Evolutionary conservation across 2,113 vertebrate genomes (phyloP), one percentile per base, ranked within the genome.

Genomic region (Ictalurus punctatus): DNA sequence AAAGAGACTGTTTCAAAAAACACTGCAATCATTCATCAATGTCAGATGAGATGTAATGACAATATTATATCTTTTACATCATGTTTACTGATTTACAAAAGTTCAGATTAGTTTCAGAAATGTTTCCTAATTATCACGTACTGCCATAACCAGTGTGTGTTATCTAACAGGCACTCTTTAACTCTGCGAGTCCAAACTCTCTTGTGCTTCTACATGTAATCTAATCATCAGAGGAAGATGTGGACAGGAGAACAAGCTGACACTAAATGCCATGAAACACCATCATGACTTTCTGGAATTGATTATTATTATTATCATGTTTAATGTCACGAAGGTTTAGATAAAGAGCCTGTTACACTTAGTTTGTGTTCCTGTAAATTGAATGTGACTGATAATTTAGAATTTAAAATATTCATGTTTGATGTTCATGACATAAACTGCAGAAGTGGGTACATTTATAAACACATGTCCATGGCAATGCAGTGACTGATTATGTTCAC

Each of bases 141-240:
- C 40, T 9, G 19, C 37, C 73, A 84, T 78, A 40, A 27, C n/a
- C 44, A 96, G 96, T 96, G 95, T 96, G 96, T 97, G 96, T 96
- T 96, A 95, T 96, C 52, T n/a, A 81, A 96, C 95, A 94, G 96
- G 95, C 95, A 96, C 95, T 90, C 52, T n/a, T 30, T 58, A 21
- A 30, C 54, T 34, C 54, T 82, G 80, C 1, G 54, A 63, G 58
- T 63, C 58, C 30, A 83, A 40, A 40, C 17, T 44, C 2, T 95
- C 96, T 98, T 99, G 97, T 98, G 97, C 98, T 98, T 99, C 89
- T 94, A 89, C 65, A 89, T 91, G 94, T 95, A 65, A 74, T 85
- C 59, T 95, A 93, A 96, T 95, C 95, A 95, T 96, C 94, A 96
- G 95, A 96, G 84, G 93, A 81, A 95, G 95, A 95, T 94, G 95